phyloP scores from a whole-genome alignment of 1,140 invertebrate species.

The Cydia fagiglandana region DNA sequence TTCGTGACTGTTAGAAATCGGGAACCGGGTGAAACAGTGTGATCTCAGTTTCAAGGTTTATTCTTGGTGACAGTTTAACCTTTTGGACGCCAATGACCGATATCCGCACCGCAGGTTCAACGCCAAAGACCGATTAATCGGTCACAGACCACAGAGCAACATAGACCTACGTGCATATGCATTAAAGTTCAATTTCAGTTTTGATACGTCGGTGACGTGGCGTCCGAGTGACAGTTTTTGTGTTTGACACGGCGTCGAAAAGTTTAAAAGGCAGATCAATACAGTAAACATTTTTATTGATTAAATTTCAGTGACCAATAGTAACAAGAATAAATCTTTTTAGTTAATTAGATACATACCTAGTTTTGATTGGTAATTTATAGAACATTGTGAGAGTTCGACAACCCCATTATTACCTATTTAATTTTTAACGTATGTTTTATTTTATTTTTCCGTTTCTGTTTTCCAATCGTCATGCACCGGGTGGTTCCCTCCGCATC shows the following conservation, averaged over 20 bases:
- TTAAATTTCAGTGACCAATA: neutral
- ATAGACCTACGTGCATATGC: no score
- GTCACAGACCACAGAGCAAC: no score
- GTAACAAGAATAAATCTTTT: constrained; percentile 70
- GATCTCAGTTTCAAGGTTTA: constrained; percentile 66
- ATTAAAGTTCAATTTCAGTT: no score
- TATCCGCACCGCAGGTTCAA: no score
- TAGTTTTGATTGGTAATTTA: constrained; percentile 64
- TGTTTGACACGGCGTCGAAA: no score
- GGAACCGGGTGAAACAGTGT: constrained; percentile 66
- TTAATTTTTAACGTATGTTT: constrained; percentile 49
- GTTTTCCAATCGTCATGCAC: constrained; percentile 62
- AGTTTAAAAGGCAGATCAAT: constrained; percentile 16
- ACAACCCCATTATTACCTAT: constrained; percentile 53
- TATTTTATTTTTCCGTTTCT: constrained; percentile 63
- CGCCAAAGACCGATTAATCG: no score
- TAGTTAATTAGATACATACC: constrained; percentile 62
- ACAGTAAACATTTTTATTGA: neutral
- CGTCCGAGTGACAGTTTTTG: no score
- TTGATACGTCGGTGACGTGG: no score
- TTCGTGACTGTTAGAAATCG: constrained; percentile 76
- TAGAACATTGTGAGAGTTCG: constrained; percentile 60
- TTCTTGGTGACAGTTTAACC: constrained; percentile 57
- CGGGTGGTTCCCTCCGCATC: constrained; percentile 55
- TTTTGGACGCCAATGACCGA: no score